phyloP scores from a whole-genome alignment of 2,888 invertebrate species.

The Balanococcus diminutus region DNA sequence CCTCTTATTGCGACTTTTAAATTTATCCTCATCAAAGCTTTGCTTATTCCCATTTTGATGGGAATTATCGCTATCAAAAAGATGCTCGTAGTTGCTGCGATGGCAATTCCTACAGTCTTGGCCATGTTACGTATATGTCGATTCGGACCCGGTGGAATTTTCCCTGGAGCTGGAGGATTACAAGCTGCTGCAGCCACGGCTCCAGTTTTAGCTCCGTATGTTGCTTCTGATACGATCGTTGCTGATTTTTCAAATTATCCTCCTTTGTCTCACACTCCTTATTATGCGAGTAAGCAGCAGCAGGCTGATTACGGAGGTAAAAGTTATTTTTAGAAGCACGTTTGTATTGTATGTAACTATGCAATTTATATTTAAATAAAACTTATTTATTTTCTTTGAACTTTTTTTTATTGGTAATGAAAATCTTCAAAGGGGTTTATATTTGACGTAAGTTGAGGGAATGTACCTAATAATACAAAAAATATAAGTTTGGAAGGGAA shows the following conservation, averaged over 20 bases:
- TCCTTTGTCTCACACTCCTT: constrained; percentile 36
- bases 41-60: constrained; percentile 69
- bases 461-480: too few relatives aligned
- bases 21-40: constrained; percentile 62
- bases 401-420: neutral
- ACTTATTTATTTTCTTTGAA: neutral
- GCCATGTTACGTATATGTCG: constrained; percentile 60
- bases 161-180: constrained; percentile 39
- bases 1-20: constrained; percentile 58
- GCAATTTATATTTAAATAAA: neutral
- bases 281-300: constrained; percentile 26
- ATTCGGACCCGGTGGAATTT: constrained; percentile 12
- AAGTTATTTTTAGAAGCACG: constrained; percentile 39
- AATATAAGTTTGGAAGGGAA: too few relatives aligned
- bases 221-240: constrained; percentile 54
- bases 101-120: constrained; percentile 69
- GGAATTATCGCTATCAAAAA: constrained; percentile 73
- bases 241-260: constrained; percentile 56
- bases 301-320: constrained; percentile 50
- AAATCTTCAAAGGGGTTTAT: neutral
- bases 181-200: constrained; percentile 54
- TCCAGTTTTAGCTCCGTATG: constrained; percentile 40
- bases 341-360: neutral
- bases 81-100: constrained; percentile 67
- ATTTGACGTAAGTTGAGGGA: neutral